Evolutionary conservation across 2,888 invertebrate species (phyloP).

Genomic region (Dicyrtoma fusca): DNA sequence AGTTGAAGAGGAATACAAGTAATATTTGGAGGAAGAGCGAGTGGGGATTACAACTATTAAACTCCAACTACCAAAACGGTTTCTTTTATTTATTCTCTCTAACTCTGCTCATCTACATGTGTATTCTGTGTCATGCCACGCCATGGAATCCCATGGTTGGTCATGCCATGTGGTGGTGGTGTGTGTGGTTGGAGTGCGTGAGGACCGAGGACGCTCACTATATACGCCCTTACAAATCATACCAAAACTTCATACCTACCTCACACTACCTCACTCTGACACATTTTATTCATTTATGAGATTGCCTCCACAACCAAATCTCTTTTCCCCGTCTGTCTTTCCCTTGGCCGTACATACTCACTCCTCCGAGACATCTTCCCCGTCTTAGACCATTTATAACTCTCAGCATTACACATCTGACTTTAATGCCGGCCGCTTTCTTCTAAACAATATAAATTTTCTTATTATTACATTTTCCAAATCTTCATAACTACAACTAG

Average conservation of each 20-base stretch:
- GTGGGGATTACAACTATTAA: conserved; percentile 4
- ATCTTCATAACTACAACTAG: too few species aligned
- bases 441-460: too few species aligned
- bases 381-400: conserved; percentile 5
- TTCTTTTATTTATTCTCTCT: conserved; percentile 35
- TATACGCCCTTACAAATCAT: conserved; percentile 34
- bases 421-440: too few species aligned
- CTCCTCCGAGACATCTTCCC: not conserved
- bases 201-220: not conserved
- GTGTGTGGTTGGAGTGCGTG: not conserved
- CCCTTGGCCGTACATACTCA: not conserved
- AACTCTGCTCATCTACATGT: conserved; percentile 17
- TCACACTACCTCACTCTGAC: conserved; percentile 26
- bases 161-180: not conserved
- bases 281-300: conserved; percentile 36
- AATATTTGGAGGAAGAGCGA: too few species aligned
- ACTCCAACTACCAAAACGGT: conserved; percentile 29
- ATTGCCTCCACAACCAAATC: not conserved
- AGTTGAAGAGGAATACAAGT: too few species aligned
- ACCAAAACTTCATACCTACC: conserved; percentile 21
- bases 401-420: too few species aligned
- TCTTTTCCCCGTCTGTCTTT: too few species aligned
- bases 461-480: too few species aligned
- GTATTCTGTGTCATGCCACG: not conserved
- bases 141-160: too few species aligned